Base-by-base conservation (phyloP, 2,113 vertebrate species). In the Nymphicus hollandicus region DNA sequence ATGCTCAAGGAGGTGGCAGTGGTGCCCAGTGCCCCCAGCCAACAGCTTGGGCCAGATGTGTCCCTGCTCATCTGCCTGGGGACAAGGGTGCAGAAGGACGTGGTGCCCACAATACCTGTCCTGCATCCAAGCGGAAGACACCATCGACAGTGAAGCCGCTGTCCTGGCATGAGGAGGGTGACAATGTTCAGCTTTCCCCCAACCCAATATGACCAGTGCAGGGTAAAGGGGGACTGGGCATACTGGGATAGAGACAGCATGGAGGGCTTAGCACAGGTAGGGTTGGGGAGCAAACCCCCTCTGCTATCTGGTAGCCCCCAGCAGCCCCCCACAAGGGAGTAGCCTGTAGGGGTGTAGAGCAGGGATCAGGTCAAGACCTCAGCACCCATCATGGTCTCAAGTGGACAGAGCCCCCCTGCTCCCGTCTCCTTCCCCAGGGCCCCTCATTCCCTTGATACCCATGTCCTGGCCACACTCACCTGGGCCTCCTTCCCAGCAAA, bases 391-490 rank as follows among this genome's bases (percentile, higher is more conserved):
- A n/a, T 18, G 27, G 53, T 58, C 58, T 39, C 7, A 0, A 44
- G 52, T 64, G 47, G 11, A 61, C 41, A 37, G 69, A 55, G 37
- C 11, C 27, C 24, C 61, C 35, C 52, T 23, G 47, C 29, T 69
- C 39, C 35, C 31, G 4, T 11, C 52, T 6, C n/a, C 13, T 4
- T 15, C 61, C 37, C n/a, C 43, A 52, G 29, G 64, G 29, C 7
- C 14, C 52, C 65, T 79, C 0, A 0, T 10, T 0, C 33, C 46
- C 52, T 47, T 17, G 4, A 1, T 73, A 41, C 20, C 77, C 37
- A 9, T 18, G 13, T 49, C 61, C 49, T 58, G 27, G 24, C 31
- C 17, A 3, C 22, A 52, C 91, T 95, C 84, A 94, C 95, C 95
- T 94, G 89, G 19, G 39, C 13, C n/a, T 92, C 84, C 53, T 71